Evolutionary conservation across 2,888 invertebrate species (phyloP), one percentile per base, ranked within the genome.

Genomic region (Perizoma flavofasciatum): DNA sequence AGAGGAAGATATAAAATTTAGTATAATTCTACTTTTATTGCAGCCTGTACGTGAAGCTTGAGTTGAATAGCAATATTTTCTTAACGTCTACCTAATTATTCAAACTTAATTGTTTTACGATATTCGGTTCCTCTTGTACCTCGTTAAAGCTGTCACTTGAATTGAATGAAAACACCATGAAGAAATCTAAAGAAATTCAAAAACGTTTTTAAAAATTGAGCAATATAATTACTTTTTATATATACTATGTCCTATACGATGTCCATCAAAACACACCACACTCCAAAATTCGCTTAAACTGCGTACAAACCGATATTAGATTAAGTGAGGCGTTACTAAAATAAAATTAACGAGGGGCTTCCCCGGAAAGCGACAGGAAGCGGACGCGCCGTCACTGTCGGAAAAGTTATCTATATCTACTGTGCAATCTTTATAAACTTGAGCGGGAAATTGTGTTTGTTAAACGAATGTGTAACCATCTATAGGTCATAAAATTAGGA

Each of bases 261-360:
- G 1, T 22, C 22, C 22, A 37, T 3, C 37, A 55, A 49, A 56
- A 55, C 49, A 62, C 43, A 53, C 61, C 56, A 52, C 60, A 59
- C 58, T 66, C 52, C 55, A 53, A 62, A 66, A 69, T 68, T 68
- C 54, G 49, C 39, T 54, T 63, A 65, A 64, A 68, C 62, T 65
- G 67, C 68, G 69, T 65, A 71, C 72, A 72, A 75, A 73, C 79
- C 75, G 76, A 79, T 83, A 86, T 85, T 80, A 79, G 83, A 84
- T 86, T 83, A 85, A 82, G 81, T 82, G 81, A 80, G 77, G 75
- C 83, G 84, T 82, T 75, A 79, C 79, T 81, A 81, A 88, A 89
- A 89, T 88, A 88, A 88, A 88, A 89, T 89, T 85, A 88, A 88
- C 85, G 88, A 86, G 84, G 83, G 74, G 79, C 76, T 79, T 83